Base-by-base conservation (phyloP, 2,888 invertebrate species). In the Caradrina clavipalpis region DNA sequence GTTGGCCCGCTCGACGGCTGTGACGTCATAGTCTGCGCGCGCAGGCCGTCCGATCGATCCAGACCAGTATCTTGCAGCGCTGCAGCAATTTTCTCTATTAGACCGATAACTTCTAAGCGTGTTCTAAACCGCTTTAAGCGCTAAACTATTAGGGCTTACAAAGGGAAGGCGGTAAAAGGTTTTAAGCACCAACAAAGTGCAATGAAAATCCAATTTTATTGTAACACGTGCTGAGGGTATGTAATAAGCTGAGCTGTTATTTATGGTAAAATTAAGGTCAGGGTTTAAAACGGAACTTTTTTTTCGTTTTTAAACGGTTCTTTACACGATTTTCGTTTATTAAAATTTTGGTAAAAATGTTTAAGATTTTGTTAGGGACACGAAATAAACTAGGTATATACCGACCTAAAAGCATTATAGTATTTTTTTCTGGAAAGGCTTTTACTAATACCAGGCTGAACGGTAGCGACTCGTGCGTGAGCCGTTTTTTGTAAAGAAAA, bases 1-100 rank as follows among this genome's bases (percentile, higher is more conserved):
- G 84, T 86, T 84, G 90, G 92, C 89, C 91, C 89, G 90, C 91
- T 90, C 90, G 92, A 88, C 90, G 89, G 86, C 89, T 87, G 87
- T 95, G 95, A 95, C 95, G 95, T 95, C 95, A 95, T 84, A 62
- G 58, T 67, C 84, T 88, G 95, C 95, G 95, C 95, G 95, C 95
- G 95, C 95, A 95, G 68, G 73, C 69, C 78, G 61, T 74, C 86
- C 84, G 90, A 95, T 95, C 94, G 95, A 95, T 95, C 93, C 89
- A 82, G 77, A 81, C 84, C 82, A 75, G 86, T 82, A 85, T 87
- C 88, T 87, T 86, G 79, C 88, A 92, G 92, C 89, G 92, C 92
- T 94, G 90, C 89, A 95, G 91, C 91, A 83, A 81, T 84, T 81
- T 81, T 85, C 71, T 78, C 71, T 82, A 80, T 81, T 84, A 84